Evolutionary conservation across 1,140 invertebrate genomes (phyloP), one percentile per base, ranked within the genome.

Genomic region (Lucilia cuprina): DNA sequence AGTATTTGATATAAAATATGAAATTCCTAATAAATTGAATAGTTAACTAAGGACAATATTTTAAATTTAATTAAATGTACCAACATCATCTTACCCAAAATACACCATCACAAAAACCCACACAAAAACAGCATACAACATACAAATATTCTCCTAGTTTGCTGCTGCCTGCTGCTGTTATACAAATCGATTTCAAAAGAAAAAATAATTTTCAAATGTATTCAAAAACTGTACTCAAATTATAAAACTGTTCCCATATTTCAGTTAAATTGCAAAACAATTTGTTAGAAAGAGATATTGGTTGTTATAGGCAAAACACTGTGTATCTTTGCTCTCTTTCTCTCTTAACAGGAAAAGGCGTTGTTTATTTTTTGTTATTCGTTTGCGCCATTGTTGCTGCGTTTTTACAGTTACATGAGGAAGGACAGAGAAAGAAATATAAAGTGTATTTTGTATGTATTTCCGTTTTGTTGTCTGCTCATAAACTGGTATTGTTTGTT

Each of bases 21-120:
- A 78, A 78, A 78, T 41, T 78, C 75, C 75, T 47, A 78, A 78
- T 78, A 78, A 78, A 78, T 78, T 78, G 75, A 78, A 78, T 78
- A 41, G 75, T 78, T 78, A 78, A 78, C 75, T 78, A 78, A 47
- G 35, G 75, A 78, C 75, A 78, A 47, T 78, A 78, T 78, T 78
- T 47, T 47, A 78, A 78, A 47, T 78, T 78, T 47, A 47, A 78
- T 78, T 78, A 78, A 78, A 78, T 70, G 65, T 70, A 21, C 65
- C n/a, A 60, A 60, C 55, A 60, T 60, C 55, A 70, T 70, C n/a
- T 21, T 70, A 70, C 34, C 35, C 75, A 78, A 21, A 13, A 47
- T 47, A 19, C 65, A 21, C 55, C 14, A 30, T 30, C 3, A 30
- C 25, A 4, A 17, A 60, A 60, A 17, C 13, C 55, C 13, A 17